Conservation (phyloP, 2,797 vertebrate species). For the Garrulus glandarius region DNA sequence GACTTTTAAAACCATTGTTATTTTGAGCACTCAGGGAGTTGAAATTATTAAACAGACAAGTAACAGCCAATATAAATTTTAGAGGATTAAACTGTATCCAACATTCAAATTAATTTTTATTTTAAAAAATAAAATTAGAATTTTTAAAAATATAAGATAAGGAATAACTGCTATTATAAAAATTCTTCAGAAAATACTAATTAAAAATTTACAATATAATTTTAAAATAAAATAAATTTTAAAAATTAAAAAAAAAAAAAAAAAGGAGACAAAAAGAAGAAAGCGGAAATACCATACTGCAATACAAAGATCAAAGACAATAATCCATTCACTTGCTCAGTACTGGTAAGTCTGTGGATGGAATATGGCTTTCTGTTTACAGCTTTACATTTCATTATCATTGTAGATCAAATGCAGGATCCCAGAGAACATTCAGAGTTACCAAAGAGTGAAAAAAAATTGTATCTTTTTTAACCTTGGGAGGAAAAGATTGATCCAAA, state of each 20-base stretch:
- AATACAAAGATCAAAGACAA: neutral
- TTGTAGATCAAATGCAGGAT: neutral
- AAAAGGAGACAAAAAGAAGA: too few relatives aligned
- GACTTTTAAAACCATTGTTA: neutral
- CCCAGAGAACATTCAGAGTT: neutral
- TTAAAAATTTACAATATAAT: neutral
- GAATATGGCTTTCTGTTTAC: neutral
- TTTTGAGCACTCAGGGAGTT: neutral
- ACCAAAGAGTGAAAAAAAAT: neutral
- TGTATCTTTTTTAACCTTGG: neutral
- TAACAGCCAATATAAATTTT: neutral
- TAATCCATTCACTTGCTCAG: neutral
- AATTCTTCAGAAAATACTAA: neutral
- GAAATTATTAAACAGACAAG: neutral
- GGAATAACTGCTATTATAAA: neutral
- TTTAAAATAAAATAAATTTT: neutral
- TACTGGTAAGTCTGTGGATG: neutral
- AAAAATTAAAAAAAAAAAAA: neutral
- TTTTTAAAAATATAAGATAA: neutral
- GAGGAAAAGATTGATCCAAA: neutral
- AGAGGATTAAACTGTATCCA: neutral
- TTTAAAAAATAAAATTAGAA: neutral
- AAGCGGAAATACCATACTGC: rapidly evolving
- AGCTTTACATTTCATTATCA: neutral
- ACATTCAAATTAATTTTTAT: neutral